A percentile compares a stretch with the other conserved stretches of the same genome.
Conservation (phyloP, 2,797 vertebrate genomes). For the Ctenopoma kingsleyae region DNA sequence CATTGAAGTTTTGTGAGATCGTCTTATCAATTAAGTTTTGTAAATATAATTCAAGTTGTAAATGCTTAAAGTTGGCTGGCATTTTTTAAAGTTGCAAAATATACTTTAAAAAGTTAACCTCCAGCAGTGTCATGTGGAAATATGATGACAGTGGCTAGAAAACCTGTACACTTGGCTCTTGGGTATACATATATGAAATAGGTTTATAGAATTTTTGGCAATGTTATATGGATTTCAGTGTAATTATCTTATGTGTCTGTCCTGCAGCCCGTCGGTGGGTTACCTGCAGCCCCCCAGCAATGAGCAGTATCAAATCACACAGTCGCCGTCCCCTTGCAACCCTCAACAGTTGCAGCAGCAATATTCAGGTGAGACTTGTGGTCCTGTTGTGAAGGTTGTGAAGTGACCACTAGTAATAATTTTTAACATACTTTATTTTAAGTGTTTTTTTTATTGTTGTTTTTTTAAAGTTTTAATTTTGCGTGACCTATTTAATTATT, state of each 20-base stretch:
- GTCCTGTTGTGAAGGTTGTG: not conserved
- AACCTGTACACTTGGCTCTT: not conserved
- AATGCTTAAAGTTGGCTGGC: not conserved
- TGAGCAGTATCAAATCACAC: conserved; percentile 97
- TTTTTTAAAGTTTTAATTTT: not conserved
- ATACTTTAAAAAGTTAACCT: not conserved
- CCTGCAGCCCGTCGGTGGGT: conserved; percentile 90
- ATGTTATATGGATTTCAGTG: not conserved
- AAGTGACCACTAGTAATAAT: not conserved
- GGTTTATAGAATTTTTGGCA: not conserved
- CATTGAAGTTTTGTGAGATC: not conserved
- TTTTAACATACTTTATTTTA: not conserved
- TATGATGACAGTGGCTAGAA: not conserved
- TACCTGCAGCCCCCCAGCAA: conserved; percentile 94
- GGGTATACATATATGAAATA: not conserved
- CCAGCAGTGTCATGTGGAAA: not conserved
- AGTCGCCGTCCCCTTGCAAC: conserved; percentile 95
- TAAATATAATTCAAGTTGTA: not conserved
- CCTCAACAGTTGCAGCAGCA: conserved; percentile 97
- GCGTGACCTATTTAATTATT: not conserved
- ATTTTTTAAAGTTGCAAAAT: not conserved
- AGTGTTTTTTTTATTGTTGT: not conserved
- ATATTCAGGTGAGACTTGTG: conserved; percentile 91
- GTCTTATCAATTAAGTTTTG: not conserved
- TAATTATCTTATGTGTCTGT: conserved; percentile 12